Conservation (phyloP, 2,113 vertebrate genomes). For the Trochalopteron elliotii region DNA sequence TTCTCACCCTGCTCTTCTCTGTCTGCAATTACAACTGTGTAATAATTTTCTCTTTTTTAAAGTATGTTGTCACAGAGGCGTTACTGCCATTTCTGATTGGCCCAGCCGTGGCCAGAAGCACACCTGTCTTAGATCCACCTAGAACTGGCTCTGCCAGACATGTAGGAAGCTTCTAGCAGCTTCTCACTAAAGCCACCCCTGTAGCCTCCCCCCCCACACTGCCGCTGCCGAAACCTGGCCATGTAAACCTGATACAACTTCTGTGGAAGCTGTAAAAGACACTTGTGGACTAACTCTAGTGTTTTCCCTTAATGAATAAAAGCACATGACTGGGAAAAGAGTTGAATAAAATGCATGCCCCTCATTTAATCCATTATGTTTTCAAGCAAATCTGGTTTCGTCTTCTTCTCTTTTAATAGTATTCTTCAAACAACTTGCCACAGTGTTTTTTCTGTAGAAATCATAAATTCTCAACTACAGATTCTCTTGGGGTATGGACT, state of each 20-base stretch:
- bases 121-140: neutral
- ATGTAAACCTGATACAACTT: neutral
- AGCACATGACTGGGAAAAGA: neutral
- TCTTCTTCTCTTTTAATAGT: neutral
- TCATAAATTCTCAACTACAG: neutral
- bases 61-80: neutral
- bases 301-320: neutral
- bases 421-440: neutral
- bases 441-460: neutral
- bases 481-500: neutral
- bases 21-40: neutral
- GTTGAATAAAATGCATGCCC: neutral
- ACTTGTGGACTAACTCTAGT: neutral
- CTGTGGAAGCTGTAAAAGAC: neutral
- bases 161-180: neutral
- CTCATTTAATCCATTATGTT: neutral
- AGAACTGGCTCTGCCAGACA: neutral
- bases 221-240: neutral
- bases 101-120: neutral
- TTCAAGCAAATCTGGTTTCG: neutral
- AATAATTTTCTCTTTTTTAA: neutral
- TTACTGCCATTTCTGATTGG: neutral
- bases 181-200: neutral
- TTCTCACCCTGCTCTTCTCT: neutral
- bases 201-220: neutral